Conservation (phyloP, 2,888 invertebrate genomes). For the Empis livida region DNA sequence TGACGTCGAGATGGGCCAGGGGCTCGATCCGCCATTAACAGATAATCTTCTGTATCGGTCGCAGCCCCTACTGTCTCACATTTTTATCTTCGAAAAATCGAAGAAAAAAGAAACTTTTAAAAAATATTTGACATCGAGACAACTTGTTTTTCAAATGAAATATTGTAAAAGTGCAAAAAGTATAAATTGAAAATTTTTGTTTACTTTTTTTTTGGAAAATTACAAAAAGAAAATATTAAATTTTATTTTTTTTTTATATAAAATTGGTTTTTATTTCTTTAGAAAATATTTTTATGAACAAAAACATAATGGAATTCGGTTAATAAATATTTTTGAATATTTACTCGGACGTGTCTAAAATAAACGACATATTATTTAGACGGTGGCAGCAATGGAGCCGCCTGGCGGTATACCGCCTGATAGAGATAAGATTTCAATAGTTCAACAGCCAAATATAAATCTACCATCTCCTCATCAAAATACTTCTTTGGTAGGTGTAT, state of each 20-base stretch:
- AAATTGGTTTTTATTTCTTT: neutral
- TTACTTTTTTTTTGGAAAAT: neutral
- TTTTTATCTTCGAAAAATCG: constrained; percentile 17
- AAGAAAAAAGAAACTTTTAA: constrained; percentile 10
- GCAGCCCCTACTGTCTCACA: constrained; percentile 20
- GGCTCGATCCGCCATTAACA: constrained; percentile 20
- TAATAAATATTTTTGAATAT: constrained; percentile 18
- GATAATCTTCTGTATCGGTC: constrained; percentile 19
- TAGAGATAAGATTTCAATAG: constrained; percentile 27
- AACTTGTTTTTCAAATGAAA: constrained; percentile 9
- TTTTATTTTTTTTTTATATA: too few relatives aligned
- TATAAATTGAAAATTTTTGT: too few relatives aligned
- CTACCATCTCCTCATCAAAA: constrained; percentile 14
- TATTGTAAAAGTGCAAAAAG: neutral
- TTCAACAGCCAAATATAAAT: constrained; percentile 19
- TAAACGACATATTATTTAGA: constrained; percentile 2
- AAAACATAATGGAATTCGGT: constrained; percentile 33
- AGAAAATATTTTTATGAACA: constrained; percentile 25
- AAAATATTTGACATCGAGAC: constrained; percentile 10
- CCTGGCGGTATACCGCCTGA: constrained; percentile 30
- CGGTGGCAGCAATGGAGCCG: constrained; percentile 31
- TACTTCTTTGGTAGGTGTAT: constrained; percentile 18
- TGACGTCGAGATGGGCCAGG: constrained; percentile 22
- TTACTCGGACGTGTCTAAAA: constrained; percentile 9
- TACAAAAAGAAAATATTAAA: neutral